Percentiles rank a stretch among this genome's conserved stretches.
phyloP scores from a whole-genome alignment of 2,888 invertebrate genomes.

The Corbicula japonica region DNA sequence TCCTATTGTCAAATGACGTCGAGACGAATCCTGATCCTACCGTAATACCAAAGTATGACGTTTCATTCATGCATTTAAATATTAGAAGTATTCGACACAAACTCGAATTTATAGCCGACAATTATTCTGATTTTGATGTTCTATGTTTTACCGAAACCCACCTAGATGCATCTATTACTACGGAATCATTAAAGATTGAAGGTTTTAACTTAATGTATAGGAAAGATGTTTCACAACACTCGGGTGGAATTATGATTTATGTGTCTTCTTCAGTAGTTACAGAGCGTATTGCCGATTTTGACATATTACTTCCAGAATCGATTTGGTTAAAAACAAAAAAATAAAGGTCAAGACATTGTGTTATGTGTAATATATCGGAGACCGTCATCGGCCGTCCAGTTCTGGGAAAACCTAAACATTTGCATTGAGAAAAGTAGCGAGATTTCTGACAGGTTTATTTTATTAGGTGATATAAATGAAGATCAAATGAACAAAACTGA shows the following conservation, averaged over 20 bases:
- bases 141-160: slow-evolving; percentile 11
- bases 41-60: background rate
- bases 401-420: slow-evolving; percentile 3
- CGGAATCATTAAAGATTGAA: background rate
- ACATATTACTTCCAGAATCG: background rate
- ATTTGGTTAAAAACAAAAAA: background rate
- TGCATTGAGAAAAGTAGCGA: background rate
- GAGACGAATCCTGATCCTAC: background rate
- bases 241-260: slow-evolving; percentile 4
- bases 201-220: background rate
- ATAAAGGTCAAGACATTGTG: background rate
- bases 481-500: background rate
- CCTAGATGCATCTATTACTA: background rate
- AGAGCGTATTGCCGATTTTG: background rate
- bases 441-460: background rate
- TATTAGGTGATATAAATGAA: slow-evolving; percentile 16
- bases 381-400: background rate
- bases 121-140: background rate
- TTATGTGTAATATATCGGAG: background rate
- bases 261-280: background rate
- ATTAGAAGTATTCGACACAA: slow-evolving; percentile 8
- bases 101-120: background rate
- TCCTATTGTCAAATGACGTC: too few species aligned
- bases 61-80: slow-evolving; percentile 12
- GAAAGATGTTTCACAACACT: background rate